These are phyloP conservation scores for Caenorhabditis sulstoni DNA, from an alignment of 2,888 invertebrate species.

Conservation along the genomic window DNA sequence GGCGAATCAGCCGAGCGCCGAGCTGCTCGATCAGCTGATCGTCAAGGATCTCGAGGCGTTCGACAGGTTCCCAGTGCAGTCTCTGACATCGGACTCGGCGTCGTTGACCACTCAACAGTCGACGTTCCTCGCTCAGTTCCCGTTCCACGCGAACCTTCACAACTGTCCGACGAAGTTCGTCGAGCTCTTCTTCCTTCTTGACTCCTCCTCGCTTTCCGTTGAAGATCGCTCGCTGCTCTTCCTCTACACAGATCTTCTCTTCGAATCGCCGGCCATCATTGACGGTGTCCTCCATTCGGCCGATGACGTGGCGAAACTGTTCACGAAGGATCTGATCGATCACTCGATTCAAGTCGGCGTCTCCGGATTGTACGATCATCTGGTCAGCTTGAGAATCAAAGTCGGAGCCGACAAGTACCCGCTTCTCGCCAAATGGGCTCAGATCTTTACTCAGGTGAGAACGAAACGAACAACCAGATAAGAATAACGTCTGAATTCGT, in stretches of 20 bases:
- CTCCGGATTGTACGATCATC: slow-evolving; percentile 67
- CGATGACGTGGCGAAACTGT: slow-evolving; percentile 87
- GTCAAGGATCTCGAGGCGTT: slow-evolving; percentile 88
- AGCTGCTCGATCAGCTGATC: slow-evolving; percentile 86
- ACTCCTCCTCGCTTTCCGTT: slow-evolving; percentile 66
- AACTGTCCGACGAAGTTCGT: slow-evolving; percentile 71
- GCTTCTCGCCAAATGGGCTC: slow-evolving; percentile 87
- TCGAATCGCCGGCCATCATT: slow-evolving; percentile 85
- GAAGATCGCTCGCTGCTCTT: slow-evolving; percentile 83
- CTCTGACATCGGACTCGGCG: slow-evolving; percentile 39
- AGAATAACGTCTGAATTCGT: too few relatives aligned
- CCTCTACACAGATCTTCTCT: slow-evolving; percentile 86
- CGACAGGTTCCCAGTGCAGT: slow-evolving; percentile 80
- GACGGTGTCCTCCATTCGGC: slow-evolving; percentile 66
- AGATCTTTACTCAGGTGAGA: slow-evolving; percentile 86
- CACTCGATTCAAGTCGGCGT: slow-evolving; percentile 74
- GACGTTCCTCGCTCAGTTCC: slow-evolving; percentile 63
- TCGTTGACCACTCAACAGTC: slow-evolving; percentile 45
- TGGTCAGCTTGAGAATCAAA: slow-evolving; percentile 71
- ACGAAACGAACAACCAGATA: slow-evolving; percentile 82
- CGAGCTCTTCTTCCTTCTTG: slow-evolving; percentile 73
- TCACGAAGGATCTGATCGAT: slow-evolving; percentile 81
- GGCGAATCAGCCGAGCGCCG: slow-evolving; percentile 85
- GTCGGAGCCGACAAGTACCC: slow-evolving; percentile 87
- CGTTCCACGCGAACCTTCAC: slow-evolving; percentile 73